Percentiles rank a stretch among this genome's conserved stretches.
Evolutionary conservation across 2,797 vertebrate genomes (phyloP).

Genomic region (Myiotriccus ornatus): DNA sequence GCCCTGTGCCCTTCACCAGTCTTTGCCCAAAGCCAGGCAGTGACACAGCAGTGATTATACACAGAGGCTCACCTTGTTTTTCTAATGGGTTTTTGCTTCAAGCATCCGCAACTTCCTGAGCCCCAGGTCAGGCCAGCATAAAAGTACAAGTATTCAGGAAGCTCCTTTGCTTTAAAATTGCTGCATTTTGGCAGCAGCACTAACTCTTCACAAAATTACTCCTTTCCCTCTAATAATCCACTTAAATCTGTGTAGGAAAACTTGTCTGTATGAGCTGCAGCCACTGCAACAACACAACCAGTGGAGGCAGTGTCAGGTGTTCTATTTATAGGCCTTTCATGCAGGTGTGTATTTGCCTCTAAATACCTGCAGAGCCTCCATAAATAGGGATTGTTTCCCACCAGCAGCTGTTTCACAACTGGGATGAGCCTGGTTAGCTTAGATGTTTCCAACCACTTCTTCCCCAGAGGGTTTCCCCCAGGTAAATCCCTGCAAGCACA

Average conservation of each 20-base stretch:
- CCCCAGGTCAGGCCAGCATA: slow-evolving; percentile 17
- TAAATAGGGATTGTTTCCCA: not conserved
- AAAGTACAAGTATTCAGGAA: not conserved
- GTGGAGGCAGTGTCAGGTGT: not conserved
- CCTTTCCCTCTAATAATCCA: not conserved
- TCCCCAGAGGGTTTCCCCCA: not conserved
- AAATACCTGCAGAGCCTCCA: not conserved
- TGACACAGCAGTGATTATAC: not conserved
- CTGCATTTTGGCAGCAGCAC: not conserved
- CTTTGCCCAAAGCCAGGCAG: slow-evolving; percentile 58
- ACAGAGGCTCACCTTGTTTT: slow-evolving; percentile 36
- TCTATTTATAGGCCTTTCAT: not conserved
- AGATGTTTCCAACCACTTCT: not conserved
- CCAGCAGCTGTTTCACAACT: not conserved
- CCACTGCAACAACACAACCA: not conserved
- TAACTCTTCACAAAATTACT: not conserved
- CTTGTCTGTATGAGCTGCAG: not conserved
- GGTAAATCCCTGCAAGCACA: not conserved
- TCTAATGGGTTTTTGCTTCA: slow-evolving; percentile 59
- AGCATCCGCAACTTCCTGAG: slow-evolving; percentile 42
- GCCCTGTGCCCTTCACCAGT: slow-evolving; percentile 54
- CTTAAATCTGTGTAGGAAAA: not conserved
- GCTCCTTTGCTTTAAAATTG: not conserved
- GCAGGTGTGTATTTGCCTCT: not conserved
- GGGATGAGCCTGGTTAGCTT: not conserved